Evolutionary conservation across 2,888 invertebrate genomes (phyloP).

Genomic region (Meiosimyza decipiens): DNA sequence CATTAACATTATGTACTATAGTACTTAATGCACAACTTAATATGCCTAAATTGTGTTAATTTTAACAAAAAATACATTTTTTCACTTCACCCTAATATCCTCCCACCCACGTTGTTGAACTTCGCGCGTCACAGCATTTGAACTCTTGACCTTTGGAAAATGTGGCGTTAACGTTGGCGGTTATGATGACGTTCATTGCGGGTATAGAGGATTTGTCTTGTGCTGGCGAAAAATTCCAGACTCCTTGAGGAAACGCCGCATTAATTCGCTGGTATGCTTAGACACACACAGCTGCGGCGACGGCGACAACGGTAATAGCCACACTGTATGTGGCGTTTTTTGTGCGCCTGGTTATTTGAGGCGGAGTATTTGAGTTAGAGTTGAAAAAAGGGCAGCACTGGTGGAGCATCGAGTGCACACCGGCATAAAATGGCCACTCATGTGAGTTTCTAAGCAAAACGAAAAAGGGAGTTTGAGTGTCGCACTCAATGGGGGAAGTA

Average conservation of each 20-base stretch:
- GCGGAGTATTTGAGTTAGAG: slow-evolving; percentile 64
- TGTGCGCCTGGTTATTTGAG: slow-evolving; percentile 59
- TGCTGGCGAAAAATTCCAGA: not conserved
- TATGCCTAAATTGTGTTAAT: no score
- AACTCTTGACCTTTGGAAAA: slow-evolving; percentile 28
- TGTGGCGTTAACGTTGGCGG: not conserved
- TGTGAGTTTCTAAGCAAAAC: not conserved
- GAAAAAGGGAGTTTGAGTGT: no score
- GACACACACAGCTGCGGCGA: slow-evolving; percentile 16
- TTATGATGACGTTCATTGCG: not conserved
- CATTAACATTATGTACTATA: no score
- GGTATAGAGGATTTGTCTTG: not conserved
- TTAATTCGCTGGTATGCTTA: not conserved
- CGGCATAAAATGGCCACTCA: slow-evolving; percentile 16
- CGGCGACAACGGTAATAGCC: no score
- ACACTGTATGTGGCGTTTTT: slow-evolving; percentile 35
- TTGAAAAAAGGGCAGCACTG: slow-evolving; percentile 48
- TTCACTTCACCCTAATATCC: not conserved
- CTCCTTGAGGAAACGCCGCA: slow-evolving; percentile 1
- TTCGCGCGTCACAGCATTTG: not conserved
- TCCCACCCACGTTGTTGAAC: slow-evolving; percentile 2
- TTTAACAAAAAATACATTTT: no score
- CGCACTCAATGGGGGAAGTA: no score
- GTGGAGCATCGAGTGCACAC: slow-evolving; percentile 8
- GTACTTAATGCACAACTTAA: no score